Percentiles rank a stretch among this genome's conserved stretches.
Evolutionary conservation across 2,797 vertebrate genomes (phyloP).

Genomic region (Rhodeus uyekii): DNA sequence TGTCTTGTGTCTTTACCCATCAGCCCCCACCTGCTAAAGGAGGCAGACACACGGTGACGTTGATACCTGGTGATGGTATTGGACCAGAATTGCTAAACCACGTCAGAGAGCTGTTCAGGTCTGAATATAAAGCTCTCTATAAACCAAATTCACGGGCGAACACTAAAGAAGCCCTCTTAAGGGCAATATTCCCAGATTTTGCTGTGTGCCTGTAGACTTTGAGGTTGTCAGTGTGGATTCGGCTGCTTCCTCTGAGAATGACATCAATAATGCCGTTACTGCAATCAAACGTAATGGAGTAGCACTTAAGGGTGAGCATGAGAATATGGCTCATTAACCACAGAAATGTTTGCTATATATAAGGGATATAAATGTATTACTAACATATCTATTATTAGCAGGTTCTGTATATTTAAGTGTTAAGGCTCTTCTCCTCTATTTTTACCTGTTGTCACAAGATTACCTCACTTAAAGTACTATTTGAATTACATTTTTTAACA

Average conservation of each 20-base stretch:
- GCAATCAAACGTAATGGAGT: conserved; percentile 87
- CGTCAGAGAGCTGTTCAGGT: conserved; percentile 85
- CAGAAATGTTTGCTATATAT: not conserved
- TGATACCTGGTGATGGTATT: conserved; percentile 88
- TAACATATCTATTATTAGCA: not conserved
- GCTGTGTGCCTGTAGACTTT: conserved; percentile 87
- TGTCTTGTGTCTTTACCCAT: conserved; percentile 13
- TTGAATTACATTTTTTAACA: not conserved
- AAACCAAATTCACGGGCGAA: not conserved
- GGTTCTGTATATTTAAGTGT: not conserved
- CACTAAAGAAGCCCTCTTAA: not conserved
- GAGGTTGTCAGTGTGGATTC: conserved; percentile 85
- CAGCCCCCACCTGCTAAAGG: conserved; percentile 86
- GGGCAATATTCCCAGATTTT: conserved; percentile 72
- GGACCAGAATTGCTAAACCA: conserved; percentile 85
- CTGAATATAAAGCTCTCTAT: conserved; percentile 14
- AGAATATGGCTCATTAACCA: not conserved
- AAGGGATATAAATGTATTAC: not conserved
- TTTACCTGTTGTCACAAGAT: not conserved
- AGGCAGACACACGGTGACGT: conserved; percentile 84
- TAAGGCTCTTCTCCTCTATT: not conserved
- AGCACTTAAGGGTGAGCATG: conserved; percentile 80
- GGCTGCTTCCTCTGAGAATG: conserved; percentile 70
- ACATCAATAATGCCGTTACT: conserved; percentile 82
- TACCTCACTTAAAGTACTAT: not conserved